Conservation (phyloP, 2,113 vertebrate genomes). For the Prietella phreatophila region DNA sequence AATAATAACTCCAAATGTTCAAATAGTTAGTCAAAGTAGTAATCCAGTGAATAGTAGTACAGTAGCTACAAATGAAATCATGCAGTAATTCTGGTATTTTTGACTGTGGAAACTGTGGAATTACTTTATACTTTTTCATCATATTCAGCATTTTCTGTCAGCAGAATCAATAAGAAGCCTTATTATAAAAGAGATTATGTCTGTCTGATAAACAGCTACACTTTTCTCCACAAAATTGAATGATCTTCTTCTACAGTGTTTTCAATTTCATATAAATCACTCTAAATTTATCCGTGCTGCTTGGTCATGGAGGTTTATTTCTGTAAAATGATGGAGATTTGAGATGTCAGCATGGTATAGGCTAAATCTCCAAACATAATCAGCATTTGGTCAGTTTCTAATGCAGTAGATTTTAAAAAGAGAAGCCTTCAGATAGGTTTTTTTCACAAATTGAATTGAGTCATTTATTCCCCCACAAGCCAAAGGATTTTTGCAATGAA, state of each 20-base stretch:
- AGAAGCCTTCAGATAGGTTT: slow-evolving; percentile 14
- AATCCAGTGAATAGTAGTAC: background rate
- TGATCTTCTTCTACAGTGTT: background rate
- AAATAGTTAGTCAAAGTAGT: background rate
- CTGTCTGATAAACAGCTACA: slow-evolving; percentile 6
- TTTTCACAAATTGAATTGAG: slow-evolving; percentile 11
- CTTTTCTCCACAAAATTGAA: slow-evolving; percentile 21
- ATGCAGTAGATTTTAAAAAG: slow-evolving; percentile 4
- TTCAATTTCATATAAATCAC: slow-evolving; percentile 45
- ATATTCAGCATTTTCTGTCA: background rate
- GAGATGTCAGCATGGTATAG: background rate
- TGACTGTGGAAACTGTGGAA: background rate
- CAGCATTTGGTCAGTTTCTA: background rate
- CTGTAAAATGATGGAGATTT: slow-evolving; percentile 6
- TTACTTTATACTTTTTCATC: background rate
- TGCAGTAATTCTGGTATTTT: background rate
- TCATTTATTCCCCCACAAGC: background rate
- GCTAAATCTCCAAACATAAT: slow-evolving; percentile 27
- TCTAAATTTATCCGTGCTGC: slow-evolving; percentile 27
- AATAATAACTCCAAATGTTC: background rate
- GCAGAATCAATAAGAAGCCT: background rate
- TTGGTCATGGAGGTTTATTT: slow-evolving; percentile 23
- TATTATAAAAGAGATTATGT: background rate
- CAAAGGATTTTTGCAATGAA: slow-evolving; percentile 2
- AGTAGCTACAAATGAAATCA: no score